Base-by-base conservation (phyloP, 1,140 invertebrate genomes). In the Bombyx mori region DNA sequence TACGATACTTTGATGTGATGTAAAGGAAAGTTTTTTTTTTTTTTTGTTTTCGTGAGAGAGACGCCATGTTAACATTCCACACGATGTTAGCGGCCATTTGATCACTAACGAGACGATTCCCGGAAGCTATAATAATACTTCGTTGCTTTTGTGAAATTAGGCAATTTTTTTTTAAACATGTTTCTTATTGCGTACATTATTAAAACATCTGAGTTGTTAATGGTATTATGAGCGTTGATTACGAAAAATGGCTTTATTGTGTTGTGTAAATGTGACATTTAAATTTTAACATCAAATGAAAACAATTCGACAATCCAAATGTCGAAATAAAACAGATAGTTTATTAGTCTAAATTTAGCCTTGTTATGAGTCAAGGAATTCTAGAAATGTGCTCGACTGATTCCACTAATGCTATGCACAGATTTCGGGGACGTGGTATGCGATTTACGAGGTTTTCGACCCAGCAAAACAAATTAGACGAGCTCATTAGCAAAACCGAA, bases 61-160 rank as follows among this genome's bases (percentile, higher is more conserved):
- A 75, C 56, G 64, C 68, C 71, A 75, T 73, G 71, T 72, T 75
- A 73, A 69, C 68, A 78, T 81, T 82, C 75, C 70, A 61, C 58
- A 69, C 60, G 58, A 60, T 69, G 73, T 74, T 71, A 54, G 65
- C 61, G 65, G 65, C 70, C 71, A 78, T 79, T 76, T 73, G 69
- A 79, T 75, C 69, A 69, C 75, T 79, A 77, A 85, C 72, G 67
- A 77, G 73, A 63, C 57, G 66, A 76, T 75, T 74, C 74, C 72
- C 66, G 73, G 77, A 82, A 82, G 72, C 68, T 72, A 71, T 79
- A 75, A 35, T 35, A 35, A 76, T 75, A 75, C 68, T 77, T 69
- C 71, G 66, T 78, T 74, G 66, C 65, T 67, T 71, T 76, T 68
- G 61, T 72, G 47, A 73, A 77, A 75, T 79, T 71, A 69, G 64